phyloP scores from a whole-genome alignment of 2,797 vertebrate species.

The Dryobates pubescens region DNA sequence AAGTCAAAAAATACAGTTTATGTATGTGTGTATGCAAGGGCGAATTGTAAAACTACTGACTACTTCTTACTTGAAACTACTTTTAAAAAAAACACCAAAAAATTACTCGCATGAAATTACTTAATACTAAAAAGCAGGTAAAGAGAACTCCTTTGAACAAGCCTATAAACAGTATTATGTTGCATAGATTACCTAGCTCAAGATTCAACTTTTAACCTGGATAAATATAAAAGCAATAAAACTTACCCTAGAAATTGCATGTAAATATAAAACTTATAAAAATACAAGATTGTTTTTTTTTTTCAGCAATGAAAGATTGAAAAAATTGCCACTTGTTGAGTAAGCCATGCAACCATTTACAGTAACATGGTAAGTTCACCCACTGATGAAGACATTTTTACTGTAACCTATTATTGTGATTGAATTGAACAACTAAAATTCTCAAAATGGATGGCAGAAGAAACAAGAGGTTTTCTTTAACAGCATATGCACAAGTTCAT shows the following conservation, averaged over 20 bases:
- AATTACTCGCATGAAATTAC: not conserved
- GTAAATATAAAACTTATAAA: not conserved
- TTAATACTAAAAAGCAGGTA: not conserved
- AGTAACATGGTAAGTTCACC: not conserved
- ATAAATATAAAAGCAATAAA: not conserved
- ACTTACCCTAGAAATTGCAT: not conserved
- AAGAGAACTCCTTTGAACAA: not conserved
- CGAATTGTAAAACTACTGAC: not conserved
- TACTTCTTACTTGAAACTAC: not conserved
- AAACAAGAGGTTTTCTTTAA: not conserved
- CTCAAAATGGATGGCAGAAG: not conserved
- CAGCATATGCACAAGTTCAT: not conserved
- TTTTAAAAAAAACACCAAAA: not conserved
- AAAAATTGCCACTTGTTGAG: not conserved
- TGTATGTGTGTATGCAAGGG: rapidly evolving
- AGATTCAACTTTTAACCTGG: not conserved
- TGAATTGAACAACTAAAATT: not conserved
- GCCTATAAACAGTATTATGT: not conserved
- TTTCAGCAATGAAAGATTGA: not conserved
- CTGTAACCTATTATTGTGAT: not conserved
- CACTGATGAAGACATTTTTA: not conserved
- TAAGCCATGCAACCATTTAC: not conserved
- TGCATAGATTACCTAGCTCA: not conserved
- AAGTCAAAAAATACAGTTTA: not conserved
- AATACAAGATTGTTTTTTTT: not conserved